Conservation (phyloP, 2,797 vertebrate species). For the Gorsachius magnificus region DNA sequence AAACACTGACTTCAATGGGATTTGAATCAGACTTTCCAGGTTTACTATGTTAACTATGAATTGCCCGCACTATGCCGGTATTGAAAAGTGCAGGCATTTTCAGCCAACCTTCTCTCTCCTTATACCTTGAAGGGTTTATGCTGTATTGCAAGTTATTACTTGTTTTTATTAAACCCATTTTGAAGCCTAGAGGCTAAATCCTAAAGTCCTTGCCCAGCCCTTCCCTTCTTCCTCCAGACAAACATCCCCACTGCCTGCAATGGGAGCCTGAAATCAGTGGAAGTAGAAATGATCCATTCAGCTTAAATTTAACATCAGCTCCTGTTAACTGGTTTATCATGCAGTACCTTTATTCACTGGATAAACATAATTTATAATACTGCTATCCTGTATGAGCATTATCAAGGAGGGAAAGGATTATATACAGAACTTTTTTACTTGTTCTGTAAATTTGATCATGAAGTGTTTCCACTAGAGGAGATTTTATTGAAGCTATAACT, state of each 20-base stretch:
- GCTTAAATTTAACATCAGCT: constrained; percentile 1
- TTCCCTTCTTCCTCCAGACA: neutral
- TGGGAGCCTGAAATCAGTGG: neutral
- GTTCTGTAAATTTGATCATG: constrained; percentile 42
- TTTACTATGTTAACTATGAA: neutral
- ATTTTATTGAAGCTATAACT: constrained; percentile 52
- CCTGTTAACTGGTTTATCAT: neutral
- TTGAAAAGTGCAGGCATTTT: constrained; percentile 33
- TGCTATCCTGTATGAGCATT: neutral
- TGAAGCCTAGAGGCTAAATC: constrained; percentile 59
- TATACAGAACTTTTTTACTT: constrained; percentile 32
- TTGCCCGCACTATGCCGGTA: neutral
- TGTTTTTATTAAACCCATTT: constrained; percentile 75
- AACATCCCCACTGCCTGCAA: neutral
- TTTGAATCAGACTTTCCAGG: neutral
- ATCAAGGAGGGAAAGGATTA: constrained; percentile 30
- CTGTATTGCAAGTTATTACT: constrained; percentile 64
- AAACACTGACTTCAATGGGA: neutral
- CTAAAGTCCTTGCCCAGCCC: neutral
- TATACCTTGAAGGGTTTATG: constrained; percentile 44
- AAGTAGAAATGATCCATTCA: neutral
- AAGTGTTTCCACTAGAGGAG: constrained; percentile 33
- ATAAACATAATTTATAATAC: neutral
- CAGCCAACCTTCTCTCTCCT: neutral
- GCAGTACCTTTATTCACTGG: neutral